These are phyloP conservation scores for Myotis findleyi DNA, from an alignment of 2,797 vertebrate species.

Conservation along the genomic window DNA sequence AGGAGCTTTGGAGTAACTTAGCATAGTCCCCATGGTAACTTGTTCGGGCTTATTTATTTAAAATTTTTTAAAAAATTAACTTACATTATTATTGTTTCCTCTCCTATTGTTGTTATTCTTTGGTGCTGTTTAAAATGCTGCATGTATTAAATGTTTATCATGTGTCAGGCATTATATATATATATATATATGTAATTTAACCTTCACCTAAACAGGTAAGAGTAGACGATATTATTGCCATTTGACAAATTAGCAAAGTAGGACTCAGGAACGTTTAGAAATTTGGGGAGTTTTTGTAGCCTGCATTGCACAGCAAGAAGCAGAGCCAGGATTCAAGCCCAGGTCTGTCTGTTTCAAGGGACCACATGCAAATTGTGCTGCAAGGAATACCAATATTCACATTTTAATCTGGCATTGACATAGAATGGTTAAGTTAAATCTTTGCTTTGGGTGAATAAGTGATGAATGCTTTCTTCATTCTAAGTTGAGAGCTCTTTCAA, in stretches of 20 bases:
- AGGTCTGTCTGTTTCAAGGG: not conserved
- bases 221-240: not conserved
- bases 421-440: not conserved
- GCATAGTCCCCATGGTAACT: slow-evolving; percentile 22
- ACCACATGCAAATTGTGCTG: not conserved
- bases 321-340: not conserved
- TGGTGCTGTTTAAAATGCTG: not conserved
- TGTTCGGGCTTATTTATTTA: not conserved
- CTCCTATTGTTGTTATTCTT: not conserved
- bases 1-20: slow-evolving; percentile 31
- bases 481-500: not conserved
- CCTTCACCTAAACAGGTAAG: not conserved
- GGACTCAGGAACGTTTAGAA: not conserved
- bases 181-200: not conserved
- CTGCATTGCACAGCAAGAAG: not conserved
- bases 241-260: not conserved
- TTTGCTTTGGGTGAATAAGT: slow-evolving; percentile 10
- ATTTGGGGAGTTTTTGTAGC: not conserved
- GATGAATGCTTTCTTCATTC: not conserved
- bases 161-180: not conserved
- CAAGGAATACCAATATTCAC: not conserved
- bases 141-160: not conserved
- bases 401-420: not conserved
- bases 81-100: slow-evolving; percentile 32
- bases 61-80: not conserved